A percentile compares a stretch with the other conserved stretches of the same genome.
phyloP scores from a whole-genome alignment of 1,140 invertebrate species.

The Trissolcus basalis region DNA sequence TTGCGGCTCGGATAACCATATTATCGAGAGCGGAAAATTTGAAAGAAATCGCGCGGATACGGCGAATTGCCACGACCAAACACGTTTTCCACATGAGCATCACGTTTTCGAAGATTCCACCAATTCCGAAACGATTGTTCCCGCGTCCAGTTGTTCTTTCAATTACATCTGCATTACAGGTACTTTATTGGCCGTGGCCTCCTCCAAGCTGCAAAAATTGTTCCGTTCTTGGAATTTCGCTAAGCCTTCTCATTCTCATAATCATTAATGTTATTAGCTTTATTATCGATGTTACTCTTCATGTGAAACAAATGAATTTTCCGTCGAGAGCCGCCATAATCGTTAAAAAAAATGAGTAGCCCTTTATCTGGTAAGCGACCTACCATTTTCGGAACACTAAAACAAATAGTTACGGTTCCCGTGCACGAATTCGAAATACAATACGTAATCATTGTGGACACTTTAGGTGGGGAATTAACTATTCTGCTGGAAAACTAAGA shows the following conservation, averaged over 20 bases:
- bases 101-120: constrained; percentile 25
- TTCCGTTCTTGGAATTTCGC: constrained; percentile 7
- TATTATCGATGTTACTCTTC: constrained; percentile 39
- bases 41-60: constrained; percentile 28
- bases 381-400: constrained; percentile 36
- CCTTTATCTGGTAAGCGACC: constrained; percentile 36
- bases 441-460: constrained; percentile 31
- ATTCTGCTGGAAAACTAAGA: too few relatives aligned
- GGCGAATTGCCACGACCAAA: constrained; percentile 7
- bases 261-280: constrained; percentile 44
- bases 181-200: background rate
- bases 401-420: constrained; percentile 43
- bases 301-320: constrained; percentile 41
- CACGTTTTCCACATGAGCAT: constrained; percentile 30
- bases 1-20: constrained; percentile 31
- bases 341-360: constrained; percentile 40
- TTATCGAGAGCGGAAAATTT: constrained; percentile 39
- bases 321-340: constrained; percentile 26
- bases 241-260: constrained; percentile 20
- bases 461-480: constrained; percentile 31
- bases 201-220: too few relatives aligned
- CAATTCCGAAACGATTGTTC: constrained; percentile 12
- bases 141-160: constrained; percentile 10
- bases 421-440: constrained; percentile 23
- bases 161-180: constrained; percentile 27